Evolutionary conservation across 2,113 vertebrate species (phyloP).

Genomic region (Notarius quadriscutis): DNA sequence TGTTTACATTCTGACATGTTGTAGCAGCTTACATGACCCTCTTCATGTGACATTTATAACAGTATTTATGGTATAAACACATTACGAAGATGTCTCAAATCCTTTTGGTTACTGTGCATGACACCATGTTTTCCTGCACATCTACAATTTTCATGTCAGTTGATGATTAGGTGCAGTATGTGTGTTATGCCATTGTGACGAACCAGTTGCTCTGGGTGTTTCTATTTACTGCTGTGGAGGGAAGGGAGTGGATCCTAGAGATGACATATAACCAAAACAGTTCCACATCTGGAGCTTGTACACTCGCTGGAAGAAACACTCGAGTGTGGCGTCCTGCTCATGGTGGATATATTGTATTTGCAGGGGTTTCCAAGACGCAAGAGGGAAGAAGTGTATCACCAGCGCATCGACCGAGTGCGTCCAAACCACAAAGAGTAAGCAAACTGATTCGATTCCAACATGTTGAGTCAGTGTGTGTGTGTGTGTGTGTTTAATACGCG

Average conservation of each 20-base stretch:
- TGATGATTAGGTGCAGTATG: background rate
- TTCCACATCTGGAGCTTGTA: constrained; percentile 26
- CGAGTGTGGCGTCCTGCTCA: background rate
- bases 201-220: constrained; percentile 41
- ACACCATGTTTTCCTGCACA: background rate
- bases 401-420: background rate
- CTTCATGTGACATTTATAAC: background rate
- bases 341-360: background rate
- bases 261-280: constrained; percentile 10
- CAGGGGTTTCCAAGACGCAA: constrained; percentile 27
- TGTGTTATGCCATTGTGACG: background rate
- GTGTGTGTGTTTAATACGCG: background rate
- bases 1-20: background rate
- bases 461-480: background rate
- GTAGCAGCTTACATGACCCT: background rate
- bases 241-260: constrained; percentile 37
- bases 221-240: constrained; percentile 23
- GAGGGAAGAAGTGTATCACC: background rate
- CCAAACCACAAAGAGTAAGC: constrained; percentile 36
- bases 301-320: background rate
- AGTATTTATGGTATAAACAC: background rate
- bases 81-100: background rate
- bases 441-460: background rate
- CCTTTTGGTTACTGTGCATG: background rate
- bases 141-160: background rate